phyloP scores from a whole-genome alignment of 2,113 vertebrate species.

The Siniperca chuatsi region DNA sequence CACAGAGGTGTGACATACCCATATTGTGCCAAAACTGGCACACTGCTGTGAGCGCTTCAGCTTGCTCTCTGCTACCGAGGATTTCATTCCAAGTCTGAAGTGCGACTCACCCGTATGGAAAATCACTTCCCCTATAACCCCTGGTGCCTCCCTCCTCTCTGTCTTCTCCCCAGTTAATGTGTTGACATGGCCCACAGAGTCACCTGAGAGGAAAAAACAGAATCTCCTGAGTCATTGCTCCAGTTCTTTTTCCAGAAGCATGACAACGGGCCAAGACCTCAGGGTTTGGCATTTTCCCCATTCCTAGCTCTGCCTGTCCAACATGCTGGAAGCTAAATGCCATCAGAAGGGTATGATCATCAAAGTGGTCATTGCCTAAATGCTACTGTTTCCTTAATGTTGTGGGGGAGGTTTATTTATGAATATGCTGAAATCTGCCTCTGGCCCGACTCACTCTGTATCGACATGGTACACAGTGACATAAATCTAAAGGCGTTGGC shows the following conservation, averaged over 20 bases:
- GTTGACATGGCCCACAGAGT: slow-evolving; percentile 61
- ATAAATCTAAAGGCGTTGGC: slow-evolving; percentile 45
- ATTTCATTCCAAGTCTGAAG: slow-evolving; percentile 57
- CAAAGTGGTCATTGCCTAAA: slow-evolving; percentile 49
- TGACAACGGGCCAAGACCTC: slow-evolving; percentile 51
- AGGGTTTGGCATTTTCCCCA: slow-evolving; percentile 50
- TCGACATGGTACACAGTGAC: slow-evolving; percentile 16
- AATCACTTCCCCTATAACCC: slow-evolving; percentile 64
- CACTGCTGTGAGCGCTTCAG: slow-evolving; percentile 63
- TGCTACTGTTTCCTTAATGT: slow-evolving; percentile 38
- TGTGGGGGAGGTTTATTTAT: slow-evolving; percentile 45
- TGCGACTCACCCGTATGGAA: slow-evolving; percentile 60
- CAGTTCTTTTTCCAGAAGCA: slow-evolving; percentile 57
- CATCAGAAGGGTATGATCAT: slow-evolving; percentile 46
- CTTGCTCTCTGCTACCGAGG: slow-evolving; percentile 31
- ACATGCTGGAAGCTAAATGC: slow-evolving; percentile 58
- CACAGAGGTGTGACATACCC: slow-evolving; percentile 73
- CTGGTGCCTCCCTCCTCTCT: slow-evolving; percentile 11
- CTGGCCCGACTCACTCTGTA: not conserved
- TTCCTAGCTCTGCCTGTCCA: slow-evolving; percentile 19
- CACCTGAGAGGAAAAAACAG: slow-evolving; percentile 51
- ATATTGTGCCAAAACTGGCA: slow-evolving; percentile 70
- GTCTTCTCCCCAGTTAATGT: slow-evolving; percentile 37
- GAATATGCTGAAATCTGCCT: slow-evolving; percentile 33
- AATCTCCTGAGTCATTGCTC: slow-evolving; percentile 65